phyloP scores from a whole-genome alignment of 1,140 invertebrate species.

The Sitodiplosis mosellana region DNA sequence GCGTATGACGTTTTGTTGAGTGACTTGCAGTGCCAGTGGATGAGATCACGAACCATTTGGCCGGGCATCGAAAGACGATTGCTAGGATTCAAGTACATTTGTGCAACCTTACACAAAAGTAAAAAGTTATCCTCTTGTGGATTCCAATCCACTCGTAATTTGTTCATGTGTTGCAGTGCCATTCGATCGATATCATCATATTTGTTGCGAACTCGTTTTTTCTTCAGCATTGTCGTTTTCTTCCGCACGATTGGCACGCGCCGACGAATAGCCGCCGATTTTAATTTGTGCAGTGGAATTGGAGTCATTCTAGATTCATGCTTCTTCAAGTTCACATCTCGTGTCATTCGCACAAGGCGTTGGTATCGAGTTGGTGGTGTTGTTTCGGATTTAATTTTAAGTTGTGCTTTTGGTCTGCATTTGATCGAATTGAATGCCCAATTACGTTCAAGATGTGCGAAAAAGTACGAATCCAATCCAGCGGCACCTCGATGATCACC shows the following conservation, averaged over 20 bases:
- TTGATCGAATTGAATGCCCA: conserved; percentile 28
- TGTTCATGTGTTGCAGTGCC: conserved; percentile 44
- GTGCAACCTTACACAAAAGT: conserved; percentile 46
- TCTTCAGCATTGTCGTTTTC: no score
- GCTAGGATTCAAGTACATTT: conserved; percentile 38
- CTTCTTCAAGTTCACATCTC: conserved; percentile 12
- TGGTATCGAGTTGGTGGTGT: not conserved
- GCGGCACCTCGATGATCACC: conserved; percentile 53
- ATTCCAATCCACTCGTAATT: conserved; percentile 40
- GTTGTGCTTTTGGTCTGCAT: conserved; percentile 10
- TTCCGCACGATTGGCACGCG: conserved; percentile 5
- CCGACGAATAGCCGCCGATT: conserved; percentile 6
- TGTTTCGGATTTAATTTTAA: conserved; percentile 2
- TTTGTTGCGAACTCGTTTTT: no score
- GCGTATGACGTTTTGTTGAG: conserved; percentile 50
- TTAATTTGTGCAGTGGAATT: conserved; percentile 12
- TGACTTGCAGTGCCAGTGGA: conserved; percentile 34
- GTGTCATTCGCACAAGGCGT: not conserved
- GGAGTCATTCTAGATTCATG: conserved; percentile 16
- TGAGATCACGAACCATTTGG: conserved; percentile 38
- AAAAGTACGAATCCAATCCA: conserved; percentile 50
- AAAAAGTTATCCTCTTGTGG: conserved; percentile 41
- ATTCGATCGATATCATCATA: conserved; percentile 48
- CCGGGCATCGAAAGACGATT: conserved; percentile 28
- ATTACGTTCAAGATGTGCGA: conserved; percentile 45